phyloP scores from a whole-genome alignment of 2,797 vertebrate species.

The Aplochiton taeniatus region DNA sequence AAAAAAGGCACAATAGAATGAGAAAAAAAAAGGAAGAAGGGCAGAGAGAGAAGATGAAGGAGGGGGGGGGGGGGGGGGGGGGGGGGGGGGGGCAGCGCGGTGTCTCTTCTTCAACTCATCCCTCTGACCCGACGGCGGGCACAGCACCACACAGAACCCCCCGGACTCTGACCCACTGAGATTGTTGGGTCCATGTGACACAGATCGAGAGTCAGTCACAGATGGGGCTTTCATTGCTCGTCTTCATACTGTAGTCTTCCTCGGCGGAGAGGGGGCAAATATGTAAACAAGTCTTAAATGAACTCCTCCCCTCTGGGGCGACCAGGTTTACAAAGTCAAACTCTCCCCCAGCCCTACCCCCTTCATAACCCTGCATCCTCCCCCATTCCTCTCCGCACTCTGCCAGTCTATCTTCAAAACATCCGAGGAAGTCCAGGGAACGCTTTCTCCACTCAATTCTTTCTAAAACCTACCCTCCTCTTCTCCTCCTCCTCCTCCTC shows the following conservation, averaged over 20 bases:
- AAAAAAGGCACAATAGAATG: no score
- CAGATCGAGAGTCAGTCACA: no score
- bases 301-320: slow-evolving; percentile 8
- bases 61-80: background rate
- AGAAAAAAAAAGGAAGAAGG: no score
- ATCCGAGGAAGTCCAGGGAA: slow-evolving; percentile 10
- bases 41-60: background rate
- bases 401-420: background rate
- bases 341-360: no score
- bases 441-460: slow-evolving; percentile 9
- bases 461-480: background rate
- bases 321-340: background rate
- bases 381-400: background rate
- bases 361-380: no score
- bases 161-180: slow-evolving; percentile 63
- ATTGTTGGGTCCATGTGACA: no score
- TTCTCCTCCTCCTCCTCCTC: background rate
- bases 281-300: slow-evolving; percentile 20
- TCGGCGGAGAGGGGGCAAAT: background rate
- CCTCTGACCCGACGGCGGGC: no score
- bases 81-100: background rate
- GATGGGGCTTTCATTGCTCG: no score
- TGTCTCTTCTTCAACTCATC: no score
- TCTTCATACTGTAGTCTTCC: background rate
- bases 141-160: slow-evolving; percentile 3